Percentiles rank a stretch among this genome's conserved stretches.
These are phyloP conservation scores for Oceanodroma leucorhoa DNA, from an alignment of 2,797 vertebrate species.

Conservation along the genomic window DNA sequence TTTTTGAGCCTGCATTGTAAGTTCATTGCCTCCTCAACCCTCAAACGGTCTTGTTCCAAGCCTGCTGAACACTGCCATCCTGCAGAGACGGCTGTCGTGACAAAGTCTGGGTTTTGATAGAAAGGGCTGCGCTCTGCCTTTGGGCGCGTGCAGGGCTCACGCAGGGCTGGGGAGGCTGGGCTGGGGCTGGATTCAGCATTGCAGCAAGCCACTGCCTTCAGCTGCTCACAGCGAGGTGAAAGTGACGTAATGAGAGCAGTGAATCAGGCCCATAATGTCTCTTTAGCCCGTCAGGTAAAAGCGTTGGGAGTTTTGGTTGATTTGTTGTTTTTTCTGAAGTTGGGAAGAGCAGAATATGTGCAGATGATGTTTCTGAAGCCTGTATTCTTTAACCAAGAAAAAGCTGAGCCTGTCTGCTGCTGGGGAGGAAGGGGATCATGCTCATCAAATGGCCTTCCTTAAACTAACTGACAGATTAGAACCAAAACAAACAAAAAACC, in stretches of 20 bases:
- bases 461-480: background rate
- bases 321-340: background rate
- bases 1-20: background rate
- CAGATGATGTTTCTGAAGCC: background rate
- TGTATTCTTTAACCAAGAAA: background rate
- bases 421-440: background rate
- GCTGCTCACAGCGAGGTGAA: background rate
- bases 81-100: background rate
- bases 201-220: background rate
- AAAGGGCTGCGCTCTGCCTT: too few relatives aligned
- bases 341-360: background rate
- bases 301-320: background rate
- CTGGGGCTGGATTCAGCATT: background rate
- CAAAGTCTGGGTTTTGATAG: background rate
- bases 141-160: background rate
- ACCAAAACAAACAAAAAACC: background rate
- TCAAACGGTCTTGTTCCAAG: background rate
- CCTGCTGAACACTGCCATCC: background rate
- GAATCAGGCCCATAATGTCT: background rate
- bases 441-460: background rate
- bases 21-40: background rate
- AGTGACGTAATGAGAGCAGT: background rate
- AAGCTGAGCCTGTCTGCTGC: background rate
- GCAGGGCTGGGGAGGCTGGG: too few relatives aligned
- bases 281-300: background rate